Evolutionary conservation across 2,888 invertebrate genomes (phyloP).

Genomic region (Calameuta idolon): DNA sequence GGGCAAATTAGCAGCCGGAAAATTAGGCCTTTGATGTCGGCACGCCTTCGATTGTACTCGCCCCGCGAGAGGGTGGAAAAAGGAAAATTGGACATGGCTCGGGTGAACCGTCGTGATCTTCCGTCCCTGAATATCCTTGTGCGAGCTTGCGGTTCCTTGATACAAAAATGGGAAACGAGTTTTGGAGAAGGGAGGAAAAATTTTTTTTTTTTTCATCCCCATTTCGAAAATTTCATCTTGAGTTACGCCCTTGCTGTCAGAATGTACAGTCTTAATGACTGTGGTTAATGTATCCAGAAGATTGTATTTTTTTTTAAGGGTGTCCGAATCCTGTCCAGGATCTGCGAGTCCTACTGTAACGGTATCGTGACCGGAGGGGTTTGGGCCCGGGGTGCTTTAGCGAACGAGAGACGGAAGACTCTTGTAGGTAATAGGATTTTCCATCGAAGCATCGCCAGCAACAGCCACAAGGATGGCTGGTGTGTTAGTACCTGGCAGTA

Average conservation of each 20-base stretch:
- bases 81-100: constrained; percentile 3
- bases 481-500: neutral
- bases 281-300: neutral
- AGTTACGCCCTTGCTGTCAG: neutral
- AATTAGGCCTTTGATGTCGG: constrained; percentile 41
- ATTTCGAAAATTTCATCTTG: neutral
- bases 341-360: neutral
- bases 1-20: constrained; percentile 34
- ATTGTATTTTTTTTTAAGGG: neutral
- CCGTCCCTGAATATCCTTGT: neutral
- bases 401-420: neutral
- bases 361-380: neutral
- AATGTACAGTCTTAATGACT: neutral
- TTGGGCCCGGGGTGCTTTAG: neutral
- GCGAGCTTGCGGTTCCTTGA: neutral
- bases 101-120: neutral
- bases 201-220: neutral
- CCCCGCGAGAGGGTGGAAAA: neutral
- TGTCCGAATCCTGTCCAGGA: neutral
- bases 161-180: neutral
- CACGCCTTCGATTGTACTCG: constrained; percentile 24
- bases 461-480: neutral
- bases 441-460: constrained; percentile 14
- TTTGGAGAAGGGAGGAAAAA: neutral
- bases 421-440: constrained; percentile 18